These are phyloP conservation scores for Drosophila affinis DNA, from an alignment of 2,888 invertebrate genomes.

Conservation along the genomic window DNA sequence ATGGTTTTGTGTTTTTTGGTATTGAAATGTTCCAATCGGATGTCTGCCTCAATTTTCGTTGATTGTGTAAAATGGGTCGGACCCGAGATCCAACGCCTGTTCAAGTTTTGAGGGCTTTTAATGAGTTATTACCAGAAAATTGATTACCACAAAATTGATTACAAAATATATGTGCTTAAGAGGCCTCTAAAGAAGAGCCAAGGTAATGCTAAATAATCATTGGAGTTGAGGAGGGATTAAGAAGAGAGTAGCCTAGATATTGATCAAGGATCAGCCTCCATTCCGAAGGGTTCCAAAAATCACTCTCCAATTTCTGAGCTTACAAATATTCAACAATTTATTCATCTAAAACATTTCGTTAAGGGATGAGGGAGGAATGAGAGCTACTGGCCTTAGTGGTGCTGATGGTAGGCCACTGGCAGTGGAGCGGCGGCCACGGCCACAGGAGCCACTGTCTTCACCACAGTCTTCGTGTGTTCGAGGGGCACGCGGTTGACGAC, in stretches of 20 bases:
- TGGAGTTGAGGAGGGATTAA: conserved; percentile 15
- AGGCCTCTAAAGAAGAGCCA: conserved; percentile 18
- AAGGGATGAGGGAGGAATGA: conserved; percentile 7
- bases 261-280: too few species aligned
- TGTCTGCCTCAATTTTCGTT: conserved; percentile 57
- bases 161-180: conserved; percentile 33
- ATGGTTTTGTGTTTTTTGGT: conserved; percentile 25
- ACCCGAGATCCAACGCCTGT: conserved; percentile 32
- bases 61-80: conserved; percentile 65
- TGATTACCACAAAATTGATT: conserved; percentile 54
- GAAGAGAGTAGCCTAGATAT: background rate
- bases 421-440: conserved; percentile 52
- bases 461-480: conserved; percentile 66
- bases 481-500: conserved; percentile 71
- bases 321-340: conserved; percentile 76
- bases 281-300: background rate
- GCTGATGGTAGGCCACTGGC: conserved; percentile 59
- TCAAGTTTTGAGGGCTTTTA: conserved; percentile 35
- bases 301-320: conserved; percentile 26
- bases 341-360: conserved; percentile 44
- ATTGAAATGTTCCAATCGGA: conserved; percentile 45
- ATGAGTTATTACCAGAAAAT: conserved; percentile 62
- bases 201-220: conserved; percentile 26
- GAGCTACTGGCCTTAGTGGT: conserved; percentile 36
- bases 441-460: conserved; percentile 62